Evolutionary conservation across 2,797 vertebrate genomes (phyloP).

Genomic region (Falco naumanni): DNA sequence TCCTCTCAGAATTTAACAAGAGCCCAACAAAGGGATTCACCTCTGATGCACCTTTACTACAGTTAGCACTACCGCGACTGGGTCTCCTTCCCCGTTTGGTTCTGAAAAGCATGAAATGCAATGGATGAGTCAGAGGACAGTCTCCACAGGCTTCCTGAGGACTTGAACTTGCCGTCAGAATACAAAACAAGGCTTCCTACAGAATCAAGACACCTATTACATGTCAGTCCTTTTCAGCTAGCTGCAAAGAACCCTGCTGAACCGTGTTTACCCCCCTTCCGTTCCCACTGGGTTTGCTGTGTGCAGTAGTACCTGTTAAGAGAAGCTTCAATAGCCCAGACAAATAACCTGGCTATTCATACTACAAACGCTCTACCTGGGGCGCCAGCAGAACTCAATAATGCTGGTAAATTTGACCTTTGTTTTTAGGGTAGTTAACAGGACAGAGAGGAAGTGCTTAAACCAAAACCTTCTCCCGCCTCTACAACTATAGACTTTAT

Average conservation of each 20-base stretch:
- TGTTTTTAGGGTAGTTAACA: not conserved
- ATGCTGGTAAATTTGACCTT: not conserved
- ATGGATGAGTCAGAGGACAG: not conserved
- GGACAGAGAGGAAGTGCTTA: not conserved
- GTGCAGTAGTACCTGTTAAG: not conserved
- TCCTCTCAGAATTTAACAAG: not conserved
- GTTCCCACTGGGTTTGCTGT: not conserved
- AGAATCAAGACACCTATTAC: not conserved
- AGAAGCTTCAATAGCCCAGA: not conserved
- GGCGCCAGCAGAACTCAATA: not conserved
- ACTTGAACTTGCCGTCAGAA: not conserved
- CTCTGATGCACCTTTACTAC: not conserved
- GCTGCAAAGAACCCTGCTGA: not conserved
- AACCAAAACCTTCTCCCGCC: not conserved
- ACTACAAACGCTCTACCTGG: no score
- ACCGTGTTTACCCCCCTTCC: not conserved
- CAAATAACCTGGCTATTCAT: not conserved
- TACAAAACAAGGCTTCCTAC: not conserved
- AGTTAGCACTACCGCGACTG: not conserved
- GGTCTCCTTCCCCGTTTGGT: not conserved
- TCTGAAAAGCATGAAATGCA: not conserved
- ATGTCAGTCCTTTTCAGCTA: not conserved
- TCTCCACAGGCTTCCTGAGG: not conserved
- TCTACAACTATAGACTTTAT: not conserved
- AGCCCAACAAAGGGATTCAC: not conserved